phyloP scores from a whole-genome alignment of 2,888 invertebrate species.

The Melanotus villosus region DNA sequence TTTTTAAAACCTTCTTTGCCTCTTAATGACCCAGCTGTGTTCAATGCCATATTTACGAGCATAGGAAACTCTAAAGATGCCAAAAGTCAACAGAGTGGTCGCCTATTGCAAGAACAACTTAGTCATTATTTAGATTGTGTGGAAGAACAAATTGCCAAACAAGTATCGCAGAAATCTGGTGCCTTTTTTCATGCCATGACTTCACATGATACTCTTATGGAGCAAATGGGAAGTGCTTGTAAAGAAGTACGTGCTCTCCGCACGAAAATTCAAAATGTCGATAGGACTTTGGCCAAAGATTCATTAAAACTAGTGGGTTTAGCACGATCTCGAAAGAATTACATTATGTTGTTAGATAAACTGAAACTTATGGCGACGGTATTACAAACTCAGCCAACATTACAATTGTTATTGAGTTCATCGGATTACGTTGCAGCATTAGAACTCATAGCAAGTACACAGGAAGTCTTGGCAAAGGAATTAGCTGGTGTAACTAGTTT shows the following conservation, averaged over 20 bases:
- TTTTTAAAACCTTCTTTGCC: slow-evolving; percentile 86
- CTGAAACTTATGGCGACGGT: slow-evolving; percentile 95
- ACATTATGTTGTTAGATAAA: slow-evolving; percentile 78
- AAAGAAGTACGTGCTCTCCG: slow-evolving; percentile 82
- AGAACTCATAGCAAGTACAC: slow-evolving; percentile 96
- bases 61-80: slow-evolving; percentile 66
- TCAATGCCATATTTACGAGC: slow-evolving; percentile 87
- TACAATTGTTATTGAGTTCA: slow-evolving; percentile 93
- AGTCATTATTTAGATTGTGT: slow-evolving; percentile 96
- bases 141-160: slow-evolving; percentile 93
- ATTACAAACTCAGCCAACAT: slow-evolving; percentile 97
- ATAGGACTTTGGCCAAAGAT: slow-evolving; percentile 83
- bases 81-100: slow-evolving; percentile 68
- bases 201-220: slow-evolving; percentile 97
- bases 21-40: slow-evolving; percentile 85
- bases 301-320: slow-evolving; percentile 84
- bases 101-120: slow-evolving; percentile 88
- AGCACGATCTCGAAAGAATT: slow-evolving; percentile 77
- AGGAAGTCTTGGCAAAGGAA: slow-evolving; percentile 92
- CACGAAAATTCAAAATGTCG: slow-evolving; percentile 82
- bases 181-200: slow-evolving; percentile 99
- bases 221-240: slow-evolving; percentile 90
- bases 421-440: slow-evolving; percentile 98
- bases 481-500: slow-evolving; percentile 95
- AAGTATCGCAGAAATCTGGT: slow-evolving; percentile 94